Evolutionary conservation across 2,113 vertebrate genomes (phyloP).

Genomic region (Sialia sialis): DNA sequence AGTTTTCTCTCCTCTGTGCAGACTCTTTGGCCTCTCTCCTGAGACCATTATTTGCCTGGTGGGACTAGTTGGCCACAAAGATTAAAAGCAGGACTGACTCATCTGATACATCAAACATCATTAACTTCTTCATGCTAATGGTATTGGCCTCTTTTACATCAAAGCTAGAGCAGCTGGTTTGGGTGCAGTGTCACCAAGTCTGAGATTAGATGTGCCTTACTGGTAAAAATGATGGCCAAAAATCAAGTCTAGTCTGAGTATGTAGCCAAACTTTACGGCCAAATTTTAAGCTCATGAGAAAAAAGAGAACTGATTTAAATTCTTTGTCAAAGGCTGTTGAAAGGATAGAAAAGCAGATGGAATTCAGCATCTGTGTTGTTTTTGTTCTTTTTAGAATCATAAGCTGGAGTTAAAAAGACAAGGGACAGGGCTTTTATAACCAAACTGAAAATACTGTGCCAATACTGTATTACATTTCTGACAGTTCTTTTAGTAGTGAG

Average conservation of each 20-base stretch:
- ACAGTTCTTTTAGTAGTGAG: not conserved
- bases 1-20: accelerated
- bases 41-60: not conserved
- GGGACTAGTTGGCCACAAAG: not conserved
- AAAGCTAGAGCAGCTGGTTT: conserved; percentile 4
- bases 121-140: not conserved
- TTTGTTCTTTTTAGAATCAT: not conserved
- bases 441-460: not conserved
- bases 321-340: conserved; percentile 10
- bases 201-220: not conserved
- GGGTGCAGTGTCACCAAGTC: not conserved
- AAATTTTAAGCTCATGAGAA: not conserved
- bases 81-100: not conserved
- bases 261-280: not conserved
- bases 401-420: not conserved
- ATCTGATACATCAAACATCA: not conserved
- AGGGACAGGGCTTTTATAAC: not conserved
- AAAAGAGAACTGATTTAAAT: not conserved
- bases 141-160: not conserved
- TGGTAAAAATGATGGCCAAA: not conserved
- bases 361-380: not conserved
- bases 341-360: conserved; percentile 5
- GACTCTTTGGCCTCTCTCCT: not conserved
- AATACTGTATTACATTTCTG: not conserved
- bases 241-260: not conserved